phyloP scores from a whole-genome alignment of 2,888 invertebrate species.

The Copidosoma aretas region DNA sequence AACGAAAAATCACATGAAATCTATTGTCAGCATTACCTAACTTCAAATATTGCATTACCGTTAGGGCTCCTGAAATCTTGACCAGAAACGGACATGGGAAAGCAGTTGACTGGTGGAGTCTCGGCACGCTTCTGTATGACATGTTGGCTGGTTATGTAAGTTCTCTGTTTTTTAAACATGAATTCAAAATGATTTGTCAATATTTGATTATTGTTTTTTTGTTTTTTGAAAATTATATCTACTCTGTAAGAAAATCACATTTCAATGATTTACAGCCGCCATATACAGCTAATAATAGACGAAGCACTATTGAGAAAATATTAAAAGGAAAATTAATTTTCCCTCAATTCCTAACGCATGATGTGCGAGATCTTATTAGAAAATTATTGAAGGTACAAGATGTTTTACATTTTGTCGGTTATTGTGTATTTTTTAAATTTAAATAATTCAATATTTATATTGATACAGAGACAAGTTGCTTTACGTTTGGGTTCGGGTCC shows the following conservation, averaged over 20 bases:
- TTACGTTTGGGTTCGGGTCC: constrained; percentile 86
- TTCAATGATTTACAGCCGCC: constrained; percentile 75
- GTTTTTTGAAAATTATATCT: constrained; percentile 3
- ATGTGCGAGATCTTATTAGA: constrained; percentile 93
- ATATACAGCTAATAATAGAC: constrained; percentile 95
- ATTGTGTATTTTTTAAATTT: background rate
- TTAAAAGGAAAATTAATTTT: constrained; percentile 92
- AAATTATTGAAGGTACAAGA: constrained; percentile 81
- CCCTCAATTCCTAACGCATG: constrained; percentile 94
- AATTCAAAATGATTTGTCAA: constrained; percentile 17
- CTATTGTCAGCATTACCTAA: background rate
- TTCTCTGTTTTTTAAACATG: constrained; percentile 45
- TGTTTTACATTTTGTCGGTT: background rate
- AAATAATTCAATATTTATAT: background rate
- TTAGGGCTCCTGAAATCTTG: constrained; percentile 98
- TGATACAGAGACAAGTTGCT: constrained; percentile 69
- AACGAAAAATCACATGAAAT: background rate
- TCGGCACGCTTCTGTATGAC: constrained; percentile 98
- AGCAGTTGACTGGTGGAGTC: constrained; percentile 99
- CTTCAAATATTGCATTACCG: constrained; percentile 6
- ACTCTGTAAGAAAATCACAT: background rate
- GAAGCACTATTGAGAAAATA: constrained; percentile 98
- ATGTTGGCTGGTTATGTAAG: constrained; percentile 96
- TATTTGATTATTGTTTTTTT: background rate
- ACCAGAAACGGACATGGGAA: constrained; percentile 97